Evolutionary conservation across 2,888 invertebrate genomes (phyloP), one percentile per base, ranked within the genome.

Genomic region (Erebia epiphron): DNA sequence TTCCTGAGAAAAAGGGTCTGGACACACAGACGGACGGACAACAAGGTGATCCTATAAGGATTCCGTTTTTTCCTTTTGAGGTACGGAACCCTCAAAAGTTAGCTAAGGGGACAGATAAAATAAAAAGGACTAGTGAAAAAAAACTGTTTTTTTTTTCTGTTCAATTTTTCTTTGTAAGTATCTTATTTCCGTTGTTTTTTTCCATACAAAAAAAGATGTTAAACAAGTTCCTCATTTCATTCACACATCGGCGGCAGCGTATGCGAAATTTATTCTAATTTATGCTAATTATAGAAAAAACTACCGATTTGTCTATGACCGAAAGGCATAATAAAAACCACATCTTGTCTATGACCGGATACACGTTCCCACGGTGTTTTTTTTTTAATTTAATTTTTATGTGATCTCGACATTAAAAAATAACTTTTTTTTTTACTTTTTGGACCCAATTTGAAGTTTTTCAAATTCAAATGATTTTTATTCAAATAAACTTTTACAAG

Each of bases 181-280:
- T 41, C 60, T 41, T 43, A 61, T 49, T 46, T 49, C n/a, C 50
- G 62, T 71, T 52, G 52, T 66, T 66, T 68, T 71, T 66, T 61
- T 62, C 8, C 11, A 18, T 13, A 9, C 13, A 49, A 50, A 58
- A 63, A 62, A 67, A 62, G 26, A 49, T 10, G 18, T 43, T 11
- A 16, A 64, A 68, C 71, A n/a, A 60, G 71, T 69, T 50, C 16
- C 35, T 11, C n/a, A 9, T 60, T 65, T 50, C 71, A 68, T 71
- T 68, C 64, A 68, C 49, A 62, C 56, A n/a, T 50, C 61, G 56
- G 43, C 57, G 57, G 57, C 13, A 54, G 11, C 66, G 62, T 68
- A 69, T 13, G 71, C 71, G 64, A 69, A 73, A 73, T 69, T 57
- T 64, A 73, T 73, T 73, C 16, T 56, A 73, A 73, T 73, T 54